Evolutionary conservation across 1,140 invertebrate species (phyloP).

Genomic region (Andrena cerasifolii): DNA sequence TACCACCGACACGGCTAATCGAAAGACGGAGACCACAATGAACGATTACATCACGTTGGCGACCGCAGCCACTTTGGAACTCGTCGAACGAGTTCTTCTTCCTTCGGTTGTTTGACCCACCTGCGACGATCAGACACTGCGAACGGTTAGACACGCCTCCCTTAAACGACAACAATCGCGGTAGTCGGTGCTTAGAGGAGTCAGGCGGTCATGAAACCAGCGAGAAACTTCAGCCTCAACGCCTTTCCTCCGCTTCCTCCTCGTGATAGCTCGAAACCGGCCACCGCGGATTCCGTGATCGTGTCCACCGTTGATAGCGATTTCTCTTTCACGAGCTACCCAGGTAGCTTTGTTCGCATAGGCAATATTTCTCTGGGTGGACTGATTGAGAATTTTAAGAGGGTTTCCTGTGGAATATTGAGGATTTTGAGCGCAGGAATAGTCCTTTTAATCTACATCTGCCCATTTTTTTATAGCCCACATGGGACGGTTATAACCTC

Average conservation of each 20-base stretch:
- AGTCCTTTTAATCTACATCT: too few species aligned
- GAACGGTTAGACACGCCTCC: slow-evolving; percentile 52
- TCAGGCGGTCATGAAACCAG: background rate
- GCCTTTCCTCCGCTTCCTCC: background rate
- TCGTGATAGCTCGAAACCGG: background rate
- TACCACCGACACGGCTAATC: slow-evolving; percentile 44
- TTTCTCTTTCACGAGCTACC: background rate
- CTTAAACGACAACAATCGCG: slow-evolving; percentile 59
- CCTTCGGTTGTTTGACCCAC: slow-evolving; percentile 55
- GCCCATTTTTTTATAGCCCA: too few species aligned
- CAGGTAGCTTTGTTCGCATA: background rate
- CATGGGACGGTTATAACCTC: too few species aligned
- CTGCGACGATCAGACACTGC: slow-evolving; percentile 47
- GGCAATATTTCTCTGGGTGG: background rate
- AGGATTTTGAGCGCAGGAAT: too few species aligned
- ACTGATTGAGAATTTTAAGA: too few species aligned
- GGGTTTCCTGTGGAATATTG: too few species aligned
- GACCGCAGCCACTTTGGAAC: slow-evolving; percentile 64
- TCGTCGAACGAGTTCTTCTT: slow-evolving; percentile 62
- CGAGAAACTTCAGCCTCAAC: background rate
- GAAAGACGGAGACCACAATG: slow-evolving; percentile 63
- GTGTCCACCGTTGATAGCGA: slow-evolving; percentile 3
- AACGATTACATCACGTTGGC: slow-evolving; percentile 64
- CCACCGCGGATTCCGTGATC: background rate
- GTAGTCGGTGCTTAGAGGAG: slow-evolving; percentile 36